These are phyloP conservation scores for Valencia hispanica DNA, from an alignment of 2,797 vertebrate genomes.

Conservation along the genomic window DNA sequence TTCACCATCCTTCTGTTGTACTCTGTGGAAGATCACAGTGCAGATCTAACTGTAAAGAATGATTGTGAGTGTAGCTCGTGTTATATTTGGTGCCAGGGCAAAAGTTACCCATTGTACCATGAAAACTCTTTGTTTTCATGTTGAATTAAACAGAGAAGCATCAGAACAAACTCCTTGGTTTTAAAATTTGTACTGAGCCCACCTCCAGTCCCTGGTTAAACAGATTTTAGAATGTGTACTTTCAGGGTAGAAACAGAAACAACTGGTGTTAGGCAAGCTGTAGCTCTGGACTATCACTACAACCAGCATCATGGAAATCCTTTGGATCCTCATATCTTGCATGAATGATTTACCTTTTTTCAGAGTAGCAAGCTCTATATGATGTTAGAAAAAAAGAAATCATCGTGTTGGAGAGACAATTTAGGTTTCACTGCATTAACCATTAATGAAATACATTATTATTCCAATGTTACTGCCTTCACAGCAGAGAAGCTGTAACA, in stretches of 20 bases:
- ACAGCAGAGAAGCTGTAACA: no score
- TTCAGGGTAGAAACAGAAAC: background rate
- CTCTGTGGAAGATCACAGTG: background rate
- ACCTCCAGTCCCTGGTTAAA: background rate
- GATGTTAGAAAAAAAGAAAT: background rate
- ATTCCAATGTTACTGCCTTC: no score
- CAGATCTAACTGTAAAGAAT: background rate
- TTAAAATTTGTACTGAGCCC: no score
- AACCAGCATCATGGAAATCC: background rate
- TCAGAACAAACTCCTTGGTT: background rate
- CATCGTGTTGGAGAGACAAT: no score
- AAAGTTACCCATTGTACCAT: background rate
- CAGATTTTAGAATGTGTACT: background rate
- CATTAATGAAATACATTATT: no score
- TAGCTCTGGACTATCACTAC: background rate
- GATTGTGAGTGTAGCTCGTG: background rate
- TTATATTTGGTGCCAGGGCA: background rate
- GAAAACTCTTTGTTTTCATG: background rate
- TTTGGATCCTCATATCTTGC: background rate
- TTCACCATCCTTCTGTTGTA: background rate
- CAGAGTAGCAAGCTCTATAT: background rate
- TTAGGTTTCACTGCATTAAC: no score
- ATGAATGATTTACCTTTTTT: background rate
- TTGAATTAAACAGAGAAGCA: background rate
- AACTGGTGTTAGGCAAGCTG: background rate